Percentiles rank a stretch among this genome's conserved stretches.
Conservation (phyloP, 2,888 invertebrate genomes). For the Ophioninae sp. region DNA sequence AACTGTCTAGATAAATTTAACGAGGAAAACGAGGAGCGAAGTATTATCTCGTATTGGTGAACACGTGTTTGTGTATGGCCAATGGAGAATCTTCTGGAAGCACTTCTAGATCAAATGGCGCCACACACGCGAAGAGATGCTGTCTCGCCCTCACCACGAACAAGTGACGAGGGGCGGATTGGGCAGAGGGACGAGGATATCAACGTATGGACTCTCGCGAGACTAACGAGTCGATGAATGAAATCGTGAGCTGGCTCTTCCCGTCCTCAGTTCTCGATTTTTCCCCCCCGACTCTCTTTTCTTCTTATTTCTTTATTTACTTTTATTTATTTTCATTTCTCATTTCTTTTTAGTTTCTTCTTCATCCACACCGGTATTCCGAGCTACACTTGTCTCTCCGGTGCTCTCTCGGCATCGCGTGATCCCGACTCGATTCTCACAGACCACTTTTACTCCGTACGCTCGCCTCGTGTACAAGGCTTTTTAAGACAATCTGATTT, state of each 20-base stretch:
- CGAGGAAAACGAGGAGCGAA: slow-evolving; percentile 46
- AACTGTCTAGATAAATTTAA: slow-evolving; percentile 57
- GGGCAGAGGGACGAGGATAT: slow-evolving; percentile 7
- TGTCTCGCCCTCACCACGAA: slow-evolving; percentile 5
- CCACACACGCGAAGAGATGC: slow-evolving; percentile 22
- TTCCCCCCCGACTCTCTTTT: neutral
- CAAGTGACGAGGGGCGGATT: neutral
- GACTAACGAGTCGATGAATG: slow-evolving; percentile 62
- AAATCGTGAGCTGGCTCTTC: slow-evolving; percentile 60
- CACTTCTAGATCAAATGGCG: slow-evolving; percentile 27
- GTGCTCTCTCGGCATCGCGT: slow-evolving; percentile 46
- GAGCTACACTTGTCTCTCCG: slow-evolving; percentile 51
- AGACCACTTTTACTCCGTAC: slow-evolving; percentile 33
- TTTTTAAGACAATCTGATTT: neutral
- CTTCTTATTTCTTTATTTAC: neutral
- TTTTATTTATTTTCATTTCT: slow-evolving; percentile 7
- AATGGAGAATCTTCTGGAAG: slow-evolving; percentile 17
- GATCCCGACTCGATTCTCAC: slow-evolving; percentile 43
- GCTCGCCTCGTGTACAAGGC: neutral
- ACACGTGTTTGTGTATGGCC: neutral
- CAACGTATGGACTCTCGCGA: slow-evolving; percentile 16
- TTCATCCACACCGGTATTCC: slow-evolving; percentile 29
- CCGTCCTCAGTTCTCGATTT: slow-evolving; percentile 45
- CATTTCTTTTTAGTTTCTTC: neutral
- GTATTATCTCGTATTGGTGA: neutral